Conservation (phyloP, 1,140 invertebrate species). For the Drosophila watanabei region DNA sequence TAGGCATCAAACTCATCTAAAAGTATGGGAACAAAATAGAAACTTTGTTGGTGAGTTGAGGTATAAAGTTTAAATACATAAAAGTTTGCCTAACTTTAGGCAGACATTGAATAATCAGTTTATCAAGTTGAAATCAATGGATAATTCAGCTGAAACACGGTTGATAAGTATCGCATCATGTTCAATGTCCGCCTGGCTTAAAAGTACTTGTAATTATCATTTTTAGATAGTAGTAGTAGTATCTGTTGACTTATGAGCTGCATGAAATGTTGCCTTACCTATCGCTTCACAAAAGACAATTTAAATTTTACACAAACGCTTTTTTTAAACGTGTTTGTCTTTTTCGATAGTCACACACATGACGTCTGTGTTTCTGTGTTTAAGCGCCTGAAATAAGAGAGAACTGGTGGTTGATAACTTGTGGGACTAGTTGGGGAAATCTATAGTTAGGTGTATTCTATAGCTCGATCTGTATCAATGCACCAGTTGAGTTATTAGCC, state of each 20-base stretch:
- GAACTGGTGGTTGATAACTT: constrained; percentile 90
- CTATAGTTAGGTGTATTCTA: constrained; percentile 62
- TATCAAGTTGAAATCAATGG: constrained; percentile 83
- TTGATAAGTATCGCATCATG: constrained; percentile 84
- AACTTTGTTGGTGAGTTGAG: constrained; percentile 20
- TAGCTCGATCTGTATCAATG: constrained; percentile 78
- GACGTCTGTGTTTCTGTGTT: constrained; percentile 75
- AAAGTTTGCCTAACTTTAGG: constrained; percentile 13
- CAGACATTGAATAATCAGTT: constrained; percentile 78
- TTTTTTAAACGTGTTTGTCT: constrained; percentile 50
- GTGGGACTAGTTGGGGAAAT: constrained; percentile 65
- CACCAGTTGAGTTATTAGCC: constrained; percentile 76
- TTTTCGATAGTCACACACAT: constrained; percentile 73
- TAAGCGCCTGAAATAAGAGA: constrained; percentile 88
- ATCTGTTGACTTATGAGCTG: constrained; percentile 79
- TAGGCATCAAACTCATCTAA: constrained; percentile 95
- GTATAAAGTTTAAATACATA: not conserved
- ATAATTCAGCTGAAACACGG: constrained; percentile 86
- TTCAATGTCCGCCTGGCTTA: constrained; percentile 70
- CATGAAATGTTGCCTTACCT: constrained; percentile 83
- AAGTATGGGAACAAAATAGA: constrained; percentile 51
- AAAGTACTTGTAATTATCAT: constrained; percentile 16
- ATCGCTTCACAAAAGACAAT: constrained; percentile 81
- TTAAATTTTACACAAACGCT: constrained; percentile 64
- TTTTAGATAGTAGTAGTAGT: constrained; percentile 52